These are phyloP conservation scores for Schlechtendalia chinensis DNA, from an alignment of 1,140 invertebrate species.

Conservation along the genomic window DNA sequence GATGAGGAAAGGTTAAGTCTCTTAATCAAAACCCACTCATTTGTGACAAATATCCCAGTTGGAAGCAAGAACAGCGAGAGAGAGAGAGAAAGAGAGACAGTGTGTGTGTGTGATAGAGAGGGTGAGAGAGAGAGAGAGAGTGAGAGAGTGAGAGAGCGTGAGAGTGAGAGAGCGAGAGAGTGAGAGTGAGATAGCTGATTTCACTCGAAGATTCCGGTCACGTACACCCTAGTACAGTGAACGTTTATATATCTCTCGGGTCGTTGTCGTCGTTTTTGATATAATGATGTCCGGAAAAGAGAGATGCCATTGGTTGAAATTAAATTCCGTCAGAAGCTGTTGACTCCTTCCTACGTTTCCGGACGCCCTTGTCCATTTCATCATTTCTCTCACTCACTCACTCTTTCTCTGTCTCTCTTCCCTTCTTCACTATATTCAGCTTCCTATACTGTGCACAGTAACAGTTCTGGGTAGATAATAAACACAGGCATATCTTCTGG, in stretches of 20 bases:
- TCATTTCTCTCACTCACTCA: too few species aligned
- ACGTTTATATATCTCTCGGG: constrained; percentile 43
- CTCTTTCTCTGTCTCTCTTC: neutral
- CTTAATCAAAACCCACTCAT: constrained; percentile 38
- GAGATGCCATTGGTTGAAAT: constrained; percentile 44
- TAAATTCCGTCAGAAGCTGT: constrained; percentile 38
- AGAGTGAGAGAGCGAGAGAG: too few species aligned
- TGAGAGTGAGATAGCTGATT: neutral
- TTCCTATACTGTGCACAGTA: neutral
- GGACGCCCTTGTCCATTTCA: neutral
- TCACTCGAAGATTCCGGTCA: constrained; percentile 32
- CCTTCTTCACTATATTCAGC: neutral
- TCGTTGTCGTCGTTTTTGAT: constrained; percentile 40
- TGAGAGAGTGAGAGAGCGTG: too few species aligned
- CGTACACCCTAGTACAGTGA: constrained; percentile 11
- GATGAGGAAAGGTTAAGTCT: neutral
- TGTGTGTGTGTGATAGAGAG: too few species aligned
- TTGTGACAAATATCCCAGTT: neutral
- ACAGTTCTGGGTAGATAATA: constrained; percentile 18
- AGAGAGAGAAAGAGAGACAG: neutral
- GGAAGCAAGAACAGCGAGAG: neutral
- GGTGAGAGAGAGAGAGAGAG: neutral
- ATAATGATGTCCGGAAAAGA: constrained; percentile 49
- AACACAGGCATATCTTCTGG: constrained; percentile 16
- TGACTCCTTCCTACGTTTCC: neutral